phyloP scores from a whole-genome alignment of 2,797 vertebrate species.

The Paguma larvata region DNA sequence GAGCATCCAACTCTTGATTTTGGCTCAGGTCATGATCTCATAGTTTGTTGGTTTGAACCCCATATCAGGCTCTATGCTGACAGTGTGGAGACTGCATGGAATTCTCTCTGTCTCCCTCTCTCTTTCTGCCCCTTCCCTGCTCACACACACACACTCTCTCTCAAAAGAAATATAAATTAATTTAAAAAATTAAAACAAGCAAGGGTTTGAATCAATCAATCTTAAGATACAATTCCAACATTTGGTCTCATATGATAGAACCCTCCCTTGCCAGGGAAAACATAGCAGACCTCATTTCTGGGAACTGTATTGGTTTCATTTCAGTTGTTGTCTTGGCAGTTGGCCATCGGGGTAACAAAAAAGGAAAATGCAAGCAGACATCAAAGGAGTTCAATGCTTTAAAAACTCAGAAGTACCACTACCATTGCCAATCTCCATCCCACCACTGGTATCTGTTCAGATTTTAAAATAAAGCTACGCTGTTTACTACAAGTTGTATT shows the following conservation, averaged over 20 bases:
- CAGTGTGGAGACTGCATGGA: no score
- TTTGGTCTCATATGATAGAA: slow-evolving; percentile 36
- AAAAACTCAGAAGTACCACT: neutral
- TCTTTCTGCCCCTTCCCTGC: no score
- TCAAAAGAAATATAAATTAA: no score
- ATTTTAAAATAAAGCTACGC: slow-evolving; percentile 54
- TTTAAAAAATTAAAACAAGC: neutral
- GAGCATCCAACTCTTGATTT: no score
- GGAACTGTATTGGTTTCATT: slow-evolving; percentile 62
- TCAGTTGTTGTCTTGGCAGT: slow-evolving; percentile 56
- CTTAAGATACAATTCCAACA: slow-evolving; percentile 57
- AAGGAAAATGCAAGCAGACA: slow-evolving; percentile 5
- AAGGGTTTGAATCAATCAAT: neutral
- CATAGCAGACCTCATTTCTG: slow-evolving; percentile 60
- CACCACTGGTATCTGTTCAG: neutral
- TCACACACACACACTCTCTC: no score
- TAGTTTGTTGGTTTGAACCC: no score
- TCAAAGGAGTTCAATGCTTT: slow-evolving; percentile 45
- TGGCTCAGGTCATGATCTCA: no score
- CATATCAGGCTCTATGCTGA: no score
- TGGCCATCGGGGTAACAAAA: neutral
- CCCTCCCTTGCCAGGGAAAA: slow-evolving; percentile 52
- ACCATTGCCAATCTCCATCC: neutral
- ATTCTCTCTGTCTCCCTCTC: no score
- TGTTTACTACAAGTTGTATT: neutral